Evolutionary conservation across 2,888 invertebrate species (phyloP), one percentile per base, ranked within the genome.

Genomic region (Itoplectis maculator): DNA sequence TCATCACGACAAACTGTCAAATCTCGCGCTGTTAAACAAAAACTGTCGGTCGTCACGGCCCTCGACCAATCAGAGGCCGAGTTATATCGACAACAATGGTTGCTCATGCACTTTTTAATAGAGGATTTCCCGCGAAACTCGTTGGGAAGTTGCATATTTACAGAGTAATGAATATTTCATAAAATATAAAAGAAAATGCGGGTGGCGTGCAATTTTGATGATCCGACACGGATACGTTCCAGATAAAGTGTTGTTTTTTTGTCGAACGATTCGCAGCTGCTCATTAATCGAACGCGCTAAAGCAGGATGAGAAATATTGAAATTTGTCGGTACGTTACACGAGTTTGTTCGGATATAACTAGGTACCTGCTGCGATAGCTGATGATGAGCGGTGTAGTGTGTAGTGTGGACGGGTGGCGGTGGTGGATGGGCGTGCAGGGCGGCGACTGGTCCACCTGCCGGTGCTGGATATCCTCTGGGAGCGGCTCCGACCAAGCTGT

Each of bases 391-490:
- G 7, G 90, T 86, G 54, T 91, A 92, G 81, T 90, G 90, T 81
- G 91, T 87, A 18, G 91, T 90, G 83, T 92, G 91, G 82, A 92
- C 90, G 80, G 92, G 88, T 66, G 85, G 87, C 45, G 85, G 86
- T 66, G 84, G 84, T 23, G 91, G 91, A 80, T 91, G 90, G 61
- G 91, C 88, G 85, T 92, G 92, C 47, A 90, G 86, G 69, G 91
- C 87, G 66, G 92, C 87, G 80, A 91, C 89, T 79, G 90, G 89
- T 87, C 92, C 91, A 83, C 90, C 89, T 82, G 91, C 86, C 83
- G 91, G 88, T 69, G 91, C 84, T 86, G 93, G 88, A 79, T 90
- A 90, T 79, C 92, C 92, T 83, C 92, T 90, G 49, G 91, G 88
- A 73, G 91, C 88, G 15, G 92, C 88, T 65, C 89, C 91, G 54